These are phyloP conservation scores for Drosophila hamatofila DNA, from an alignment of 2,888 invertebrate species.

Conservation along the genomic window DNA sequence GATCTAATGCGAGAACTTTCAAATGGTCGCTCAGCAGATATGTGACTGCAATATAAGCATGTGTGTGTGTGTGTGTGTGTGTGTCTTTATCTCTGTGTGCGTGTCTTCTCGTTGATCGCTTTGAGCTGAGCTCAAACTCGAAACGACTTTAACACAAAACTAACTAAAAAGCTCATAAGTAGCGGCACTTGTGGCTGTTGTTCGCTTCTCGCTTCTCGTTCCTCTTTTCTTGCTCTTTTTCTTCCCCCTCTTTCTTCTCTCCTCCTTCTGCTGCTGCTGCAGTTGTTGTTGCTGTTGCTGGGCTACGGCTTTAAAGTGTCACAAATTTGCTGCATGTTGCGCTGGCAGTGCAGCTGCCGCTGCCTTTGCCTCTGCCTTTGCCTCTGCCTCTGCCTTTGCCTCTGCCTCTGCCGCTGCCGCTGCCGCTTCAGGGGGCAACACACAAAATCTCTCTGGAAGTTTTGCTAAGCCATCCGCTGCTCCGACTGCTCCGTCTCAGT, in stretches of 20 bases:
- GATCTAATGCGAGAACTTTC: background rate
- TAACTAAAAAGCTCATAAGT: slow-evolving; percentile 41
- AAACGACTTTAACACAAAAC: slow-evolving; percentile 42
- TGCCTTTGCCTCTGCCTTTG: slow-evolving; percentile 27
- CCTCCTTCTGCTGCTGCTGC: slow-evolving; percentile 16
- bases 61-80: slow-evolving; percentile 4
- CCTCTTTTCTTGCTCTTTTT: background rate
- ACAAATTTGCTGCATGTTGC: slow-evolving; percentile 44
- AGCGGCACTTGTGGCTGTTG: slow-evolving; percentile 24
- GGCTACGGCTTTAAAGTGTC: slow-evolving; percentile 51
- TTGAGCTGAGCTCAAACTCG: slow-evolving; percentile 55
- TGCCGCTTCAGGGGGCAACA: slow-evolving; percentile 30
- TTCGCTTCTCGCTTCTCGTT: slow-evolving; percentile 2
- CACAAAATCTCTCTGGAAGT: slow-evolving; percentile 63
- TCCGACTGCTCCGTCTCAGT: slow-evolving; percentile 13
- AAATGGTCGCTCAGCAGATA: slow-evolving; percentile 15
- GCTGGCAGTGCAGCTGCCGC: slow-evolving; percentile 18
- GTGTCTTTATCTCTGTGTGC: slow-evolving; percentile 28
- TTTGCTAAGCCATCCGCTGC: slow-evolving; percentile 45
- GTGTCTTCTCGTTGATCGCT: slow-evolving; percentile 55
- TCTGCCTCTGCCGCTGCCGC: slow-evolving; percentile 13
- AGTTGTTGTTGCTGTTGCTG: slow-evolving; percentile 10
- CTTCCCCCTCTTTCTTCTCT: background rate
- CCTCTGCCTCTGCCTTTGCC: slow-evolving; percentile 25
- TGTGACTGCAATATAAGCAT: slow-evolving; percentile 14